phyloP scores from a whole-genome alignment of 2,113 vertebrate genomes.

The Polypterus senegalus region DNA sequence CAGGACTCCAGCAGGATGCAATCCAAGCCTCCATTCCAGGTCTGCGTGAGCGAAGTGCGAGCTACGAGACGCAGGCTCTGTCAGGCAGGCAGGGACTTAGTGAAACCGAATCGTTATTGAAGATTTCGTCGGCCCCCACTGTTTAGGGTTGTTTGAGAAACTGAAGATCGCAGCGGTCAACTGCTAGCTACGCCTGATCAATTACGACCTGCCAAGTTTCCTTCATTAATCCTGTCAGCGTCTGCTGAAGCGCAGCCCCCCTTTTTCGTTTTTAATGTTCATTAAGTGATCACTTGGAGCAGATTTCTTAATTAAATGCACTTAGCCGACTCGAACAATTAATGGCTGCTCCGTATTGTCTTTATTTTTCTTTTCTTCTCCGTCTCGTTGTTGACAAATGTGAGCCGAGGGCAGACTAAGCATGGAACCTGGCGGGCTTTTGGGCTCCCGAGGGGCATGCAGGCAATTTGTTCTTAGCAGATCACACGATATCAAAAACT shows the following conservation, averaged over 20 bases:
- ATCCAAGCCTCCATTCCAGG: slow-evolving; percentile 27
- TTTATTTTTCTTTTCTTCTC: not conserved
- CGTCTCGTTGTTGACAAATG: not conserved
- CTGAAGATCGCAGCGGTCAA: slow-evolving; percentile 34
- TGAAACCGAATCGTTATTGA: slow-evolving; percentile 44
- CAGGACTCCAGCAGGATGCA: slow-evolving; percentile 25
- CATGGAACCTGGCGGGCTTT: not conserved
- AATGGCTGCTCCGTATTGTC: not conserved
- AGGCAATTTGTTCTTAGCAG: slow-evolving; percentile 1
- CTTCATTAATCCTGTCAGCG: slow-evolving; percentile 10
- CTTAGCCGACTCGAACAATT: not conserved
- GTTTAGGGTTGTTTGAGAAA: slow-evolving; percentile 38
- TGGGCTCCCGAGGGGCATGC: not conserved
- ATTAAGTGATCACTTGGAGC: slow-evolving; percentile 8
- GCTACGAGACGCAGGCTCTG: slow-evolving; percentile 21
- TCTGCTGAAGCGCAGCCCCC: slow-evolving; percentile 3
- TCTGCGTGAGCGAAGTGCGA: slow-evolving; percentile 18
- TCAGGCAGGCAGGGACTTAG: not conserved
- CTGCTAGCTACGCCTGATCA: slow-evolving; percentile 8
- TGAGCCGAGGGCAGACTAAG: not conserved
- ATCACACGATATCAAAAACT: not conserved
- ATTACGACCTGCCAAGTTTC: not conserved
- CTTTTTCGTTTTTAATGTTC: not conserved
- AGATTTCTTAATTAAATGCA: slow-evolving; percentile 1
- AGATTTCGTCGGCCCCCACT: slow-evolving; percentile 28